Evolutionary conservation across 2,797 vertebrate species (phyloP).

Genomic region (Cottoperca gobio): DNA sequence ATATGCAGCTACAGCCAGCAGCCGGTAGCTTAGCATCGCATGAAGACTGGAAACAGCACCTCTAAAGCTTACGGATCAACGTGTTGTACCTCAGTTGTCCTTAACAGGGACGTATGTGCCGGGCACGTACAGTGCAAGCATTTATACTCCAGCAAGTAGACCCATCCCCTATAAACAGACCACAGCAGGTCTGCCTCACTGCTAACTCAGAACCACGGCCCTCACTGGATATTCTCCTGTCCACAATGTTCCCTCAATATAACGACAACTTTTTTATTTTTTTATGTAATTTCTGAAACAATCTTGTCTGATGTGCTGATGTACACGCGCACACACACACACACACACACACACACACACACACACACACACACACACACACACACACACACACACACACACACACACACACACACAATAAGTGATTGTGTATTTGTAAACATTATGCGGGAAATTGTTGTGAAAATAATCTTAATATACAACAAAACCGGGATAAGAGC

Average conservation of each 20-base stretch:
- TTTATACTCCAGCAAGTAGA: neutral
- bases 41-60: neutral
- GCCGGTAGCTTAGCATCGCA: neutral
- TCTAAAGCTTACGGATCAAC: too few relatives aligned
- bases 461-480: conserved; percentile 68
- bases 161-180: neutral
- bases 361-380: neutral
- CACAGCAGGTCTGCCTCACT: too few relatives aligned
- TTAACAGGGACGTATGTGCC: neutral
- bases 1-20: neutral
- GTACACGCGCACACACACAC: neutral
- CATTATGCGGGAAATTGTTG: conserved; percentile 53
- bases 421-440: conserved; percentile 46
- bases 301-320: conserved; percentile 18
- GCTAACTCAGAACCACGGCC: neutral
- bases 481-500: conserved; percentile 64
- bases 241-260: neutral
- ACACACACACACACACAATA: neutral
- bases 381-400: neutral
- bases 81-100: too few relatives aligned
- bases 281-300: conserved; percentile 29
- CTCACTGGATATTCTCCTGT: neutral
- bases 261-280: conserved; percentile 33
- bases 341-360: neutral
- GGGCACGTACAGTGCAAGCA: neutral